Evolutionary conservation across 2,797 vertebrate species (phyloP).

Genomic region (Neostethus bicornis): DNA sequence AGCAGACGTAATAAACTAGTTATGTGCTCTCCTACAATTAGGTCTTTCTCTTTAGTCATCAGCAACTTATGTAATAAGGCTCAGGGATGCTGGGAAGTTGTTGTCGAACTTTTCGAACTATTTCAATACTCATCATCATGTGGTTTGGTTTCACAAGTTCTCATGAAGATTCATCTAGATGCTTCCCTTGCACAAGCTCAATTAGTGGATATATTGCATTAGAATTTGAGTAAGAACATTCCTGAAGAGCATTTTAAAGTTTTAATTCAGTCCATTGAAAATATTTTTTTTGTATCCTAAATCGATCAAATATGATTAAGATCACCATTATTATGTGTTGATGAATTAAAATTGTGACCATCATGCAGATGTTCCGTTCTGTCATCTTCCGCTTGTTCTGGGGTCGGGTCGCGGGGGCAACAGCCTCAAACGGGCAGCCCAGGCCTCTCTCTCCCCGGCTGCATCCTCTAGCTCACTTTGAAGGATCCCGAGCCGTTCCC

Average conservation of each 20-base stretch:
- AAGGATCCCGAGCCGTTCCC: too few species aligned
- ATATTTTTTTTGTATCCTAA: background rate
- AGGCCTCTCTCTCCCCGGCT: too few species aligned
- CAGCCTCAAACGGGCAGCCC: too few species aligned
- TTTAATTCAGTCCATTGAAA: background rate
- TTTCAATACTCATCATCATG: conserved; percentile 29
- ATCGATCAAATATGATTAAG: background rate
- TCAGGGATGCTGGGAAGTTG: conserved; percentile 19
- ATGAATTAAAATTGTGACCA: too few species aligned
- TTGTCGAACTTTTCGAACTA: conserved; percentile 4
- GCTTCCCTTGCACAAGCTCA: background rate
- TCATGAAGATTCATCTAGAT: background rate
- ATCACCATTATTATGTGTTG: background rate
- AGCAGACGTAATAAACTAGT: conserved; percentile 31
- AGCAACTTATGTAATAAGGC: conserved; percentile 33
- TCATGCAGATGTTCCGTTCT: too few species aligned
- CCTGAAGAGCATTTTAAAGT: background rate
- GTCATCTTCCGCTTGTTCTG: too few species aligned
- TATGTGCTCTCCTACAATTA: conserved; percentile 45
- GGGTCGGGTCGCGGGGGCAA: too few species aligned
- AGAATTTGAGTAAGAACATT: background rate
- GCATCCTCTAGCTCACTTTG: too few species aligned
- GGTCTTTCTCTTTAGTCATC: conserved; percentile 42
- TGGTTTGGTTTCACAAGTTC: conserved; percentile 10
- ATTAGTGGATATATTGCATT: background rate